Base-by-base conservation (phyloP, 2,113 vertebrate species). In the human region DNA sequence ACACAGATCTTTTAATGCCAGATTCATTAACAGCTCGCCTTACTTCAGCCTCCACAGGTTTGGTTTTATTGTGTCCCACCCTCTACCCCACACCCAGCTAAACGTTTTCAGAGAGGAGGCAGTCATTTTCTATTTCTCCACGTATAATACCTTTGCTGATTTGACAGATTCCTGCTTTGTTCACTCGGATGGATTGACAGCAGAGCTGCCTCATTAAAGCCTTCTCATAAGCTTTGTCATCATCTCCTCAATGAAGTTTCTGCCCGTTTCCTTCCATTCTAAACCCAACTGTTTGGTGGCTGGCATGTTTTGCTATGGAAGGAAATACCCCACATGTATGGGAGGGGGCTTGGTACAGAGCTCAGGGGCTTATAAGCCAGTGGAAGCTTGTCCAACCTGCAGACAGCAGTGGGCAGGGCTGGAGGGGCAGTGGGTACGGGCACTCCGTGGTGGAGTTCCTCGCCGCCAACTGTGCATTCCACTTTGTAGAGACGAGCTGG, bases 1-100 rank as follows among this genome's bases (percentile, higher is more conserved):
- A 96, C 48, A 82, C 50, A 92, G 8, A 97, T 89, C 93, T 95
- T 96, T 89, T 93, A 97, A 97, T 92, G 93, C 93, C 95, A 90
- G 96, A 96, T 95, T 96, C 93, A 52, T 94, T 92, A 97, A 93
- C 95, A 94, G 38, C 83, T 96, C 64, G 45, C 79, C 89, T 70
- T 32, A 84, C 80, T 82, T 50, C 79, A 88, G 87, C 84, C 90
- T 96, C 92, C 27, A 0, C 27, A 25, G 38, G 52, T 38, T 82
- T 91, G 38, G 11, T 50, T 35, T 8, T 78, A 80, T 79, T 64
- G 27, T 78, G 61, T 64, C 27, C 12, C 12, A 64, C 61, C 25
- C 20, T 50, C 27, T 0, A 66, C 17, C 40, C 0, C 13, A 32
- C 27, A 30, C 9, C 75, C n/a, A 79, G 38, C 30, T 43, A 85